These are phyloP conservation scores for Physeter macrocephalus DNA, from an alignment of 2,113 vertebrate species.

Conservation along the genomic window DNA sequence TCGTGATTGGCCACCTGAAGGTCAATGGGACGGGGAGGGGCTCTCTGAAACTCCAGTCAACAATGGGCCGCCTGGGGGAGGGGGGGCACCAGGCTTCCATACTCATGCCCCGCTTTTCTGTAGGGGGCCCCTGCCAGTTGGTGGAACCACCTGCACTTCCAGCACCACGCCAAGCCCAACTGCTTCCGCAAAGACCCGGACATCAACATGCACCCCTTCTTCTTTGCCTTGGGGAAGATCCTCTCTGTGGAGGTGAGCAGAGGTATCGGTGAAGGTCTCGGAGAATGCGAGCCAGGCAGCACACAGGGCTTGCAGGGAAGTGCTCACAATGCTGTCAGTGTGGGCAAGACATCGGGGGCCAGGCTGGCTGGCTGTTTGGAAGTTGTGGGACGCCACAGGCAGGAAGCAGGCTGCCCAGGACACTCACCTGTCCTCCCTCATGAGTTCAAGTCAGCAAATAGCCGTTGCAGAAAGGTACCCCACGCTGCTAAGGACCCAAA, in stretches of 20 bases:
- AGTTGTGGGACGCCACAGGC: background rate
- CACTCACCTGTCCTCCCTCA: background rate
- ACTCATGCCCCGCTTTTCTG: background rate
- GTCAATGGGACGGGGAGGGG: constrained; percentile 51
- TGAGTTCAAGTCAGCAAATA: background rate
- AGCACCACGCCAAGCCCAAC: constrained; percentile 89
- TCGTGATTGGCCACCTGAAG: constrained; percentile 88
- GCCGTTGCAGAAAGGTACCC: background rate
- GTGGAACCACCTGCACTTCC: constrained; percentile 89
- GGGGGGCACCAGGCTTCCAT: background rate
- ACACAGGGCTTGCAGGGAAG: background rate
- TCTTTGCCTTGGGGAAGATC: constrained; percentile 86
- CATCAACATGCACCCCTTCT: constrained; percentile 86
- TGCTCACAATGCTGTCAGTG: background rate
- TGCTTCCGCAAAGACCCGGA: constrained; percentile 87
- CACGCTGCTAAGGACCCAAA: background rate
- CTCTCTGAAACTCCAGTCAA: background rate
- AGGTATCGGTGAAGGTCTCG: background rate
- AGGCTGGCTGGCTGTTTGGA: background rate
- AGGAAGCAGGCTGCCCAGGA: background rate
- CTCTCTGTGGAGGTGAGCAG: constrained; percentile 85
- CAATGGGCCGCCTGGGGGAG: accelerated
- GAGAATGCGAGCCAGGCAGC: background rate
- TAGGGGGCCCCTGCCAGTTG: constrained; percentile 88
- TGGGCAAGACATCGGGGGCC: background rate